Conservation (phyloP, 2,888 invertebrate species). For the Synergus umbraculus region DNA sequence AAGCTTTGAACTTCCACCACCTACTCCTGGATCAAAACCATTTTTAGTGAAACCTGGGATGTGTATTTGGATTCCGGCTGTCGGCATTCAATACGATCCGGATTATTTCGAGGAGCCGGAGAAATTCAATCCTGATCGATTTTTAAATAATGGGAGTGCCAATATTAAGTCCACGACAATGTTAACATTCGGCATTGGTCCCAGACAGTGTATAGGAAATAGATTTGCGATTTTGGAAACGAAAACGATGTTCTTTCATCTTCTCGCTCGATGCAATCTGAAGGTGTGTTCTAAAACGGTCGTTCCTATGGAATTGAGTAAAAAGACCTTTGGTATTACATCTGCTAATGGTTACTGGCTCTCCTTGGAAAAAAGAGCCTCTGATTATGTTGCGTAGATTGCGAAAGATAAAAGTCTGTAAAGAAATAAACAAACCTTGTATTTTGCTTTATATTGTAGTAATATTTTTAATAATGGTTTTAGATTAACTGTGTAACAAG, state of each 20-base stretch:
- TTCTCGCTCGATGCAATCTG: conserved; percentile 57
- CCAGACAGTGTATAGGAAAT: conserved; percentile 72
- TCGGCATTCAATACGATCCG: conserved; percentile 47
- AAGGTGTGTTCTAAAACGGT: conserved; percentile 73
- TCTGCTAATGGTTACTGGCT: conserved; percentile 58
- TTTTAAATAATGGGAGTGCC: conserved; percentile 46
- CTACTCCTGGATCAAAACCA: conserved; percentile 56
- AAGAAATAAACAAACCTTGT: too few species aligned
- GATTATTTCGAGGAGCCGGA: conserved; percentile 48
- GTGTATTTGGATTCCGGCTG: conserved; percentile 61
- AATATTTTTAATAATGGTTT: too few species aligned
- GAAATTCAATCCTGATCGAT: conserved; percentile 51
- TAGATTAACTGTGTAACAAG: too few species aligned
- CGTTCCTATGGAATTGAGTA: conserved; percentile 69
- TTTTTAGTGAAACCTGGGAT: conserved; percentile 66
- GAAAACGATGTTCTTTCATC: conserved; percentile 61
- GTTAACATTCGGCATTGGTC: conserved; percentile 74
- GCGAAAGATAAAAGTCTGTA: too few species aligned
- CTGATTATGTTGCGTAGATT: background rate
- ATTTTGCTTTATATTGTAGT: too few species aligned
- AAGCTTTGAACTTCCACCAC: conserved; percentile 76
- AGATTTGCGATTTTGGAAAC: conserved; percentile 61
- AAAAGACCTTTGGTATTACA: conserved; percentile 44
- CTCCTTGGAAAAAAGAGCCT: conserved; percentile 49
- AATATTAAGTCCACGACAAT: conserved; percentile 58